Evolutionary conservation across 2,888 invertebrate species (phyloP), one percentile per base, ranked within the genome.

Genomic region (Hedychridium roseum): DNA sequence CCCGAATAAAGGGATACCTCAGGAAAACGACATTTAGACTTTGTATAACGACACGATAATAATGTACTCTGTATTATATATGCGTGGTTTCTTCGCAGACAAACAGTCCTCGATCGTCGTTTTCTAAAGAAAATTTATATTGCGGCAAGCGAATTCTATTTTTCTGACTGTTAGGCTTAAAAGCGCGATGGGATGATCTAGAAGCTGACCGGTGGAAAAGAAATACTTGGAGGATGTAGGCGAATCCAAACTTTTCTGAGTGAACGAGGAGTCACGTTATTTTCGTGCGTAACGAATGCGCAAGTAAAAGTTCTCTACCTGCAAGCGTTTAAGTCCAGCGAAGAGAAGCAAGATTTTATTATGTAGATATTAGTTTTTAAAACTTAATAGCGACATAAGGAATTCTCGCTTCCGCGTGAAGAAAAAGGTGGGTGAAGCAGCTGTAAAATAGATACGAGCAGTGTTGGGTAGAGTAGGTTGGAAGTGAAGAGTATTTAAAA

Each of bases 121-220:
- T 54, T 55, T 50, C 38, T 56, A 62, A 60, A 60, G 54, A 56
- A 65, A 61, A 59, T 61, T 61, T 60, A 64, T 66, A 63, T 53
- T 57, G 48, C 60, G 57, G 57, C 58, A 59, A 62, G 62, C 61
- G 60, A 66, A 57, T 61, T 66, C 60, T 69, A 69, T 68, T 66
- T 69, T 67, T 69, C 56, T 68, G 61, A 65, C 56, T 42, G 32
- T 42, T 42, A 42, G 42, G 20, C 26, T 23, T 17, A 15, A 41
- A 45, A 49, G 43, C 12, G n/a, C n/a, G 43, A 37, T 18, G 27
- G 26, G 37, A n/a, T 32, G 12, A 54, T 42, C 43, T 26, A 30
- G 20, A 36, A 28, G 17, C 14, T 2, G 14, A 20, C n/a, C 15
- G 26, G 12, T 18, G 23, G 11, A 26, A 17, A 5, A 14, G 12